A percentile compares a stretch with the other conserved stretches of the same genome.
These are phyloP conservation scores for Odontothrips loti DNA, from an alignment of 2,888 invertebrate genomes.

Conservation along the genomic window DNA sequence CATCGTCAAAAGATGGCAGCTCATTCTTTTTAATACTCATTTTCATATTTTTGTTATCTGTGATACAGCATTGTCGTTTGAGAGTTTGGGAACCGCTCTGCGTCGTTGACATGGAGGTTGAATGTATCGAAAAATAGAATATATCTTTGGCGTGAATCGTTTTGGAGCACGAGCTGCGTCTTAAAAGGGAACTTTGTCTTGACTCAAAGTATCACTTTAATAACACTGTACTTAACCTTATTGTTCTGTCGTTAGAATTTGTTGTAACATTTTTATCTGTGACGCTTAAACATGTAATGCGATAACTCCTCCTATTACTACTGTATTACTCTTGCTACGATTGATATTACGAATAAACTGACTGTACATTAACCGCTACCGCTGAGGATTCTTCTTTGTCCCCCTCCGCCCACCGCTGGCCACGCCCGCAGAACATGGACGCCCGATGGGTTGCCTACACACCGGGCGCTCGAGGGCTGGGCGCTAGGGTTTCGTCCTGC, in stretches of 20 bases:
- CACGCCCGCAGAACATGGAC: not conserved
- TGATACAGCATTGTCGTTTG: conserved; percentile 6
- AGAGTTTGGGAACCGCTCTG: no score
- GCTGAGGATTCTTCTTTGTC: not conserved
- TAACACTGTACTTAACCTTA: not conserved
- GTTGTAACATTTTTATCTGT: conserved; percentile 21
- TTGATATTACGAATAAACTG: conserved; percentile 23
- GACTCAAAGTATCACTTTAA: not conserved
- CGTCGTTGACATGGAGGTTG: no score
- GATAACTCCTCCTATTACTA: conserved; percentile 7
- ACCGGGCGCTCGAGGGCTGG: not conserved
- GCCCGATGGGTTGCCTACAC: not conserved
- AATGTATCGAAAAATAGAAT: no score
- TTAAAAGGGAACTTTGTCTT: not conserved
- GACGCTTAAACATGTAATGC: conserved; percentile 7
- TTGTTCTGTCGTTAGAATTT: not conserved
- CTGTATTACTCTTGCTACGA: conserved; percentile 22
- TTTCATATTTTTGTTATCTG: conserved; percentile 18
- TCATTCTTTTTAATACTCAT: not conserved
- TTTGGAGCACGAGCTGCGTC: no score
- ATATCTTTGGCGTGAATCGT: no score
- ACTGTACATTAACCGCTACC: not conserved
- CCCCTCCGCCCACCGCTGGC: not conserved
- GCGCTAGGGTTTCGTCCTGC: not conserved
- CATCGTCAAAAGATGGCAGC: not conserved